Evolutionary conservation across 2,888 invertebrate genomes (phyloP), one percentile per base, ranked within the genome.

Genomic region (Drosophila leonis): DNA sequence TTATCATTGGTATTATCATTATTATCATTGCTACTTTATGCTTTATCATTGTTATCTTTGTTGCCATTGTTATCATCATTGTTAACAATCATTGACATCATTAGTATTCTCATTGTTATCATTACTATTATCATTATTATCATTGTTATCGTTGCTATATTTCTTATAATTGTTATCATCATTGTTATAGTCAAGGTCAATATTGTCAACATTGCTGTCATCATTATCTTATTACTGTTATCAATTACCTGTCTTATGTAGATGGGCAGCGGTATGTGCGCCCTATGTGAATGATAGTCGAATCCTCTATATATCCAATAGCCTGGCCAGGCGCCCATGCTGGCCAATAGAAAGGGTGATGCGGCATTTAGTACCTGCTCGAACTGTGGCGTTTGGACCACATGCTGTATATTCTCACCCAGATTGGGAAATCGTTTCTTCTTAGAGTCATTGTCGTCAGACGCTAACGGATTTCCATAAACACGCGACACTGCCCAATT

Each of bases 231-330:
- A n/a, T n/a, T n/a, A n/a, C n/a, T n/a, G n/a, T 31, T 12, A 18
- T n/a, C 18, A 31, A 6, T 31, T 41, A 54, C 90, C 79, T 90
- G 90, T 61, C 75, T 71, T 13, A 90, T 90, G 37, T 90, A 90
- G 10, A 75, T 57, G n/a, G 75, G 78, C 46, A 90, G 37, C 0
- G 90, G 72, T 6, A 89, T 72, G 35, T 79, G 67, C 4, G 75
- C 72, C 4, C 85, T 61, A 27, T 85, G 80, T 4, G 74, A 63
- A 20, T 83, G 81, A 70, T 90, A 90, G 13, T 90, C 89, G 7
- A 89, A 29, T 13, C 87, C 90, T 6, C 91, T 70, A 42, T 80
- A 87, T 15, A 85, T 27, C 90, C 90, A 90, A 68, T 82, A 89
- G 0, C 82, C 77, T 2, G 90, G 90, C 90, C 90, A 90, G 4